A percentile compares a stretch with the other conserved stretches of the same genome.
Evolutionary conservation across 2,888 invertebrate genomes (phyloP).

Genomic region (Dasysyrphus tricinctus): DNA sequence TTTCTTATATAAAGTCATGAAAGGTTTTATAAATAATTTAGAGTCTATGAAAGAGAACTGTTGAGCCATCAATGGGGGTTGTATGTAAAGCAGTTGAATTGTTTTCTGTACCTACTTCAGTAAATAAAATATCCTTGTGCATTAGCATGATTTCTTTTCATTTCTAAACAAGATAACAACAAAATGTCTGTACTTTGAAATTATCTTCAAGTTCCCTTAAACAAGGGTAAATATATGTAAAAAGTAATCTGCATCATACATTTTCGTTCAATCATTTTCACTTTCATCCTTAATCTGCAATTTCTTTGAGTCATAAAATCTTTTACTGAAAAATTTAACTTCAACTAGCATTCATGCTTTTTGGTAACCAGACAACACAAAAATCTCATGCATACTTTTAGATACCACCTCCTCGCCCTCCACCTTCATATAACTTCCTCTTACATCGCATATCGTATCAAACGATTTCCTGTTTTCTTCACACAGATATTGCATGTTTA

Average conservation of each 20-base stretch:
- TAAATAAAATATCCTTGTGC: neutral
- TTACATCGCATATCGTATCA: constrained; percentile 12
- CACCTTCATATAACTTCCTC: neutral
- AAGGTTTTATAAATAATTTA: constrained; percentile 18
- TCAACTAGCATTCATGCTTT: constrained; percentile 1
- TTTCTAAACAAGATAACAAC: neutral
- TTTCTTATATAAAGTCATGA: neutral
- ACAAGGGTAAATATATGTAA: neutral
- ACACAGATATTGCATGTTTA: constrained; percentile 52
- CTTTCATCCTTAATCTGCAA: constrained; percentile 13
- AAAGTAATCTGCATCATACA: neutral
- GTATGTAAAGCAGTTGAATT: neutral
- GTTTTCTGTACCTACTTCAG: neutral
- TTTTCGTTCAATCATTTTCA: neutral
- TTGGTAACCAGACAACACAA: neutral
- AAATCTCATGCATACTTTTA: constrained; percentile 17
- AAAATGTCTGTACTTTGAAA: neutral
- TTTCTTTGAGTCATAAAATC: constrained; percentile 28
- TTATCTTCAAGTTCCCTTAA: neutral
- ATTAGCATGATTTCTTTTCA: neutral
- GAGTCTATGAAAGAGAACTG: neutral
- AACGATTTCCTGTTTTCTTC: constrained; percentile 12
- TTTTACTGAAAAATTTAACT: constrained; percentile 4
- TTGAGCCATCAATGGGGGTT: neutral
- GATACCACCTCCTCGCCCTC: neutral